Conservation (phyloP, 2,113 vertebrate genomes). For the Odocoileus virginianus region DNA sequence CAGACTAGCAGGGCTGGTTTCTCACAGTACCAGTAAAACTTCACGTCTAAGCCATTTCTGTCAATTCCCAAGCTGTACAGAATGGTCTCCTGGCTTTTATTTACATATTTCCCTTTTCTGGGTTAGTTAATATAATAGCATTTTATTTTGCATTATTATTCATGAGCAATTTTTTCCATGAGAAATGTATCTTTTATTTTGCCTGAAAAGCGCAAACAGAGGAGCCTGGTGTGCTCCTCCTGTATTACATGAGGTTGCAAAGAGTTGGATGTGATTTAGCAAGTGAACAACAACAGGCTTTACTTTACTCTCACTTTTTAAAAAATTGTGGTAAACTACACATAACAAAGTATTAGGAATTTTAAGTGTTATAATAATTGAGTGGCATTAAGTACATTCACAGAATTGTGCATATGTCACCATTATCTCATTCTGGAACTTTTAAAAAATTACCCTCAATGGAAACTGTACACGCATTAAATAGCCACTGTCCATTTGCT, state of each 20-base stretch:
- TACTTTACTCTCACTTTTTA: neutral
- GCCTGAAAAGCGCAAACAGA: neutral
- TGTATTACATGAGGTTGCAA: neutral
- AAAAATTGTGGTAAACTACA: neutral
- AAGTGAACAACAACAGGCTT: neutral
- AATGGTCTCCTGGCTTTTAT: neutral
- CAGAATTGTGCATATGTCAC: neutral
- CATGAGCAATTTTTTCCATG: neutral
- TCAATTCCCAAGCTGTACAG: neutral
- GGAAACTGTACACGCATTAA: neutral
- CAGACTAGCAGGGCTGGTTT: neutral
- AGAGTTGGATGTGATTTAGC: neutral
- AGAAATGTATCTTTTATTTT: neutral
- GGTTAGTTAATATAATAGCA: neutral
- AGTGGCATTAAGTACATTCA: neutral
- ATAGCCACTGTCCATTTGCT: no score
- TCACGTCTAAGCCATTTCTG: neutral
- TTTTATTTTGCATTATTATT: neutral
- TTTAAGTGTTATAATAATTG: neutral
- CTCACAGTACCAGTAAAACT: neutral
- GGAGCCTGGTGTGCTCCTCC: neutral
- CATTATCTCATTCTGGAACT: neutral
- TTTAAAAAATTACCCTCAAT: neutral
- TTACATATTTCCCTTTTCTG: neutral
- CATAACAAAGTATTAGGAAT: neutral